Evolutionary conservation across 2,797 vertebrate species (phyloP), one percentile per base, ranked within the genome.

Genomic region (Halcyon smyrnensis): DNA sequence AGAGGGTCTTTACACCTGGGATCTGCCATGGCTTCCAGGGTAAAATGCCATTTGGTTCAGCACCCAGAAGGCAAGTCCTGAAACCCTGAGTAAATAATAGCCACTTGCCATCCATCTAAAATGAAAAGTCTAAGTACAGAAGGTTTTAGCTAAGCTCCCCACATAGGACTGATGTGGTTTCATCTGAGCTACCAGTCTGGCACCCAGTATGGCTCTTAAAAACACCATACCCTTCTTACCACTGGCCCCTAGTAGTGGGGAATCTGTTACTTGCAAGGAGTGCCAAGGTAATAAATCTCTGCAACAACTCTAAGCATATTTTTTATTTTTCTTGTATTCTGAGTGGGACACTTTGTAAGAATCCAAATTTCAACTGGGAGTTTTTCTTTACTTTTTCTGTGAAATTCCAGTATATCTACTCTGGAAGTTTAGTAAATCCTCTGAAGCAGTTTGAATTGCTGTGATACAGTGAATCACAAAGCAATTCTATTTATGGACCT

Each of bases 381-480:
- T 28, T 62, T 89, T 92, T 41, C 18, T 88, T 77, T 89, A 32
- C 37, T 81, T 92, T 92, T 93, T 87, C 28, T 37, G 16, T 57
- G 41, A 77, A 87, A 84, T 94, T 89, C 34, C 64, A 76, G 1
- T 18, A 56, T 8, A 81, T 90, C 34, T 1, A 1, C 51, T 84
- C 78, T 87, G 67, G 64, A 95, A 89, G 23, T 63, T 94, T 30
- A 87, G 23, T 69, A 87, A 84, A 90, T 84, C 46, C 43, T 82
- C 43, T 79, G 74, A 92, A 92, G 36, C n/a, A 13, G 17, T 56
- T 82, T 73, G 70, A 90, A 79, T 69, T 87, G 12, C 67, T 69
- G 13, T 70, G 46, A 59, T 57, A 71, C 4, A 48, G 36, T 67
- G 60, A 65, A 63, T 84, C 74, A 79, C 28, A 88, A 80, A 82